Base-by-base conservation (phyloP, 64 coral and sea anemone genomes). In the Platygyra sinensis region DNA sequence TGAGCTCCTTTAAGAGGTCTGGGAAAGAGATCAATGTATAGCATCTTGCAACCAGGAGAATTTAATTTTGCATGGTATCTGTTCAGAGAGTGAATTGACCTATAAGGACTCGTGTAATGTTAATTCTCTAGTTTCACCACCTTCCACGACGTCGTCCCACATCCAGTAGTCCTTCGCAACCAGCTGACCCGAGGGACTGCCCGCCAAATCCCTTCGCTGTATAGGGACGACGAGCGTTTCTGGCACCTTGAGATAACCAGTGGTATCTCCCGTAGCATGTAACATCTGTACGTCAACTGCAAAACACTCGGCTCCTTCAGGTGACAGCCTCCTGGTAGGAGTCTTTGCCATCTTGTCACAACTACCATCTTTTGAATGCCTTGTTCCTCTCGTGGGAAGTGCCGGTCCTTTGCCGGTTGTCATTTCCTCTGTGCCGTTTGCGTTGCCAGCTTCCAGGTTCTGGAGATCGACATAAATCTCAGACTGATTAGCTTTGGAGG, bases 151-250 rank as follows among this genome's bases (percentile, higher is more conserved):
- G 11, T 85, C 81, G 11, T 71, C 36, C n/a, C 15, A 10, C 42
- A 20, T 24, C 81, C 81, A 85, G 60, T 72, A n/a, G 15, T 25
- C n/a, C 33, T 85, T 64, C 2, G 9, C 38, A 28, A 54, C 81
- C 1, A 85, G 69, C 19, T 11, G 30, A 6, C 81, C 81, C 14
- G 81, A 85, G 2, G 81, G 81, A 33, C 81, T 85, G 38, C 62
- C 39, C n/a, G 27, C 5, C 0, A 36, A 67, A 13, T 85, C 64
- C 10, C 10, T 20, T 38, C 32, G 18, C 63, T 72, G 63, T 71
- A 67, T 63, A 27, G 24, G 24, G 15, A 85, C 24, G 28, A 71
- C 22, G 51, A 4, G 63, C 60, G 52, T 85, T 12, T 51, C 38
- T 17, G 81, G 81, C n/a, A 85, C 63, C 60, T 17, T 67, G 38